Base-by-base conservation (phyloP, 2,113 vertebrate species). In the Poicephalus gulielmi region DNA sequence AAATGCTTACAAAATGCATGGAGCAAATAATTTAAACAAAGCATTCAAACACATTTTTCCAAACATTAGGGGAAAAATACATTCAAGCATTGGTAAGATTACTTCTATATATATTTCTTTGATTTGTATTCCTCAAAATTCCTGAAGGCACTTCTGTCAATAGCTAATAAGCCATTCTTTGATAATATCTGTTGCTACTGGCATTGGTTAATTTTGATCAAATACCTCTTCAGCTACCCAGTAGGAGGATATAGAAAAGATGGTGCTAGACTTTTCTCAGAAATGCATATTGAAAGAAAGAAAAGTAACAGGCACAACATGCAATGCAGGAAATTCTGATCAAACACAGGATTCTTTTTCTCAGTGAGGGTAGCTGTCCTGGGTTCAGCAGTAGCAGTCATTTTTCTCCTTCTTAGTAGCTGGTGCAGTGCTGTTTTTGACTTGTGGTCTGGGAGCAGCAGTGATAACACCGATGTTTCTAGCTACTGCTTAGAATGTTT, bases 81-180 rank as follows among this genome's bases (percentile, higher is more conserved):
- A 84, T 76, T 86, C 28, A 82, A 71, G 57, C 85, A 95, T 79
- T 57, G 0, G 22, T 87, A 79, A 53, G 18, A 87, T 73, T 79
- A 59, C 41, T 83, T 94, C 59, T 71, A 64, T 68, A 91, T 87
- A 71, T 91, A 94, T 73, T 60, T 92, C 92, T 79, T 76, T 79
- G 22, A 35, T 59, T 35, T 35, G 15, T 59, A 35, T 24, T 35
- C 33, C 57, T 44, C 75, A 82, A 92, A 94, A 84, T 73, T 75
- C 30, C 35, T 41, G 33, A 84, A 55, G 68, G 35, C 28, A 83
- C 37, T 91, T 88, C 53, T 77, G 11, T 44, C 66, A 94, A 83
- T 88, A 80, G 19, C 59, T 86, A 6, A 79, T 27, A 47, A 75
- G 31, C 5, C 24, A 23, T 77, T 92, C 19, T 67, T 81, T 83